phyloP scores from a whole-genome alignment of 2,888 invertebrate genomes.

The Pristionchus arcanus region DNA sequence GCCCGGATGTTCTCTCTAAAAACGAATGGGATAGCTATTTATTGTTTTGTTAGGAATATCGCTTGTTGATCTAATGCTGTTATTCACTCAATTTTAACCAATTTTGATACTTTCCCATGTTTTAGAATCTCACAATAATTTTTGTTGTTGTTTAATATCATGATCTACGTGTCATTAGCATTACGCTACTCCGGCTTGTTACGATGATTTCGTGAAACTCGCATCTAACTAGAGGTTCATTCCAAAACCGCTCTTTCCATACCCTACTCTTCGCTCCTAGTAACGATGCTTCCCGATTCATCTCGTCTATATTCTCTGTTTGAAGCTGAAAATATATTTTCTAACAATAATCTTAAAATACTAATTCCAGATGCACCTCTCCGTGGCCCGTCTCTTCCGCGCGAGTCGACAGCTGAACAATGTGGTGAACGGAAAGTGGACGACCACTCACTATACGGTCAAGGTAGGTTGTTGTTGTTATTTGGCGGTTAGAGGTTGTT shows the following conservation, averaged over 20 bases:
- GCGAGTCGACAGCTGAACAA: slow-evolving; percentile 61
- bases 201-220: too few relatives aligned
- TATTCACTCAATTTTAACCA: too few relatives aligned
- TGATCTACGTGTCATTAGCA: not conserved
- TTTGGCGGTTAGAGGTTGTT: not conserved
- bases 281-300: not conserved
- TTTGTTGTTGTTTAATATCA: not conserved
- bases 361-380: slow-evolving; percentile 31
- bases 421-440: slow-evolving; percentile 78
- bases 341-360: too few relatives aligned
- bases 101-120: too few relatives aligned
- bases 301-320: not conserved
- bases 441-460: slow-evolving; percentile 77
- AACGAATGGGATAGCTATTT: too few relatives aligned
- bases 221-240: too few relatives aligned
- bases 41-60: too few relatives aligned
- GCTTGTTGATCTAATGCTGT: not conserved
- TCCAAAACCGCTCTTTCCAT: too few relatives aligned
- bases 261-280: too few relatives aligned
- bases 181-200: not conserved
- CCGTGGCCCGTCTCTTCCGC: slow-evolving; percentile 54
- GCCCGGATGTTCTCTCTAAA: too few relatives aligned
- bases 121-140: too few relatives aligned
- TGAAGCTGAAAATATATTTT: too few relatives aligned
- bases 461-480: slow-evolving; percentile 59